A percentile compares a stretch with the other conserved stretches of the same genome.
Evolutionary conservation across 2,888 invertebrate genomes (phyloP).

Genomic region (Ophioninae sp.): DNA sequence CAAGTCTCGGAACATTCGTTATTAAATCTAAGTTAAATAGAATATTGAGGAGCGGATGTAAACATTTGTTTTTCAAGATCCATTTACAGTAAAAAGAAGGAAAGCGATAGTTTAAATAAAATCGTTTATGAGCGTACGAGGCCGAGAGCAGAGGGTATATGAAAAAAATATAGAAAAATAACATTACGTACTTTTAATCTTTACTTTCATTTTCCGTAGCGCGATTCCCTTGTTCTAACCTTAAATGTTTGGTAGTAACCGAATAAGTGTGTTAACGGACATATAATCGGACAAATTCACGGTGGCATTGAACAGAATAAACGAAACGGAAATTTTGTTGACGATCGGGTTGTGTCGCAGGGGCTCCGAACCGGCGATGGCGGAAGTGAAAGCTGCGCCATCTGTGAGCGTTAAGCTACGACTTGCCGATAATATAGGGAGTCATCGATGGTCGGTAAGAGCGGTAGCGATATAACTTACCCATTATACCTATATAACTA

Average conservation of each 20-base stretch:
- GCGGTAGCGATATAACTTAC: no score
- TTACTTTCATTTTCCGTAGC: conserved; percentile 83
- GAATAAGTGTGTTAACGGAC: neutral
- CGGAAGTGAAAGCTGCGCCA: neutral
- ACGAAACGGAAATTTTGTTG: neutral
- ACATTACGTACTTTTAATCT: conserved; percentile 84
- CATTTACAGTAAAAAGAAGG: neutral
- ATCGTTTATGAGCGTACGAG: neutral
- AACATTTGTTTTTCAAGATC: neutral
- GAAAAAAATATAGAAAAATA: conserved; percentile 17
- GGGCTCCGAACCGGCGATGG: neutral
- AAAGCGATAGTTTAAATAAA: neutral
- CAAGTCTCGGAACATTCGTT: neutral
- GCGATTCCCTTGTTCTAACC: neutral
- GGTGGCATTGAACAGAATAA: neutral
- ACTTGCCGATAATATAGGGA: neutral
- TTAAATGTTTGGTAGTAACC: neutral
- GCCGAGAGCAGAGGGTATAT: neutral
- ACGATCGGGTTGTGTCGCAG: neutral
- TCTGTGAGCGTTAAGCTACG: neutral
- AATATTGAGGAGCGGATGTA: neutral
- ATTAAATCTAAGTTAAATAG: neutral
- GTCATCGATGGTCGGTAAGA: neutral
- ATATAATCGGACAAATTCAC: neutral
- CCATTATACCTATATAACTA: no score